Percentiles rank a stretch among this genome's conserved stretches.
phyloP scores from a whole-genome alignment of 2,113 vertebrate species.

The Rhabdomys dilectus region DNA sequence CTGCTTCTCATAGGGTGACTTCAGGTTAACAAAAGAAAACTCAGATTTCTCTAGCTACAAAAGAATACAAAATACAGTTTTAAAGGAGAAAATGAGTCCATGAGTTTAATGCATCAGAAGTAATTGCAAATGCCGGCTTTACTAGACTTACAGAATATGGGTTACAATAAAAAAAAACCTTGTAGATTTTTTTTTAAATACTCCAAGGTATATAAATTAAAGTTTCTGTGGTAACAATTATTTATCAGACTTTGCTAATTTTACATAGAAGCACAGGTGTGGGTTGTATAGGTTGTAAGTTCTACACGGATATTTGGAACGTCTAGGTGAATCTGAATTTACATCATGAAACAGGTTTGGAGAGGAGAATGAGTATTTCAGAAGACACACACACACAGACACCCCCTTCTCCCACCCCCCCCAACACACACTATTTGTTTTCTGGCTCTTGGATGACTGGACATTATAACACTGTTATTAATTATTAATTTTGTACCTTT shows the following conservation, averaged over 20 bases:
- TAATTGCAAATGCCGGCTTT: not conserved
- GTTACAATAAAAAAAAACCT: not conserved
- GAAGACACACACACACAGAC: not conserved
- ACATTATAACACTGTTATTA: not conserved
- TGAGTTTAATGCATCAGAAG: not conserved
- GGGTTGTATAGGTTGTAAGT: not conserved
- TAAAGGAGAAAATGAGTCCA: not conserved
- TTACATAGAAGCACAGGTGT: not conserved
- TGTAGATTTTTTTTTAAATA: not conserved
- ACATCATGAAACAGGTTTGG: not conserved
- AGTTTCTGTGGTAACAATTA: not conserved
- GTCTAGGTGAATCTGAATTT: not conserved
- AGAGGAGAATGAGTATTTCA: not conserved
- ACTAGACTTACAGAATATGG: not conserved
- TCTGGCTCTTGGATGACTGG: not conserved
- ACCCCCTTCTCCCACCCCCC: too few relatives aligned
- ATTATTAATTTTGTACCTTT: not conserved
- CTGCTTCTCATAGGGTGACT: not conserved
- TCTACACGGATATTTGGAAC: not conserved
- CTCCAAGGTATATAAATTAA: not conserved
- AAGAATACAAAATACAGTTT: constrained; percentile 14
- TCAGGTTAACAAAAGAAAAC: not conserved
- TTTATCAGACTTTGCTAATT: not conserved
- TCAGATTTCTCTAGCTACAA: not conserved
- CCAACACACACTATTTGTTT: not conserved